Evolutionary conservation across 2,113 vertebrate genomes (phyloP).

Genomic region (Neofelis nebulosa): DNA sequence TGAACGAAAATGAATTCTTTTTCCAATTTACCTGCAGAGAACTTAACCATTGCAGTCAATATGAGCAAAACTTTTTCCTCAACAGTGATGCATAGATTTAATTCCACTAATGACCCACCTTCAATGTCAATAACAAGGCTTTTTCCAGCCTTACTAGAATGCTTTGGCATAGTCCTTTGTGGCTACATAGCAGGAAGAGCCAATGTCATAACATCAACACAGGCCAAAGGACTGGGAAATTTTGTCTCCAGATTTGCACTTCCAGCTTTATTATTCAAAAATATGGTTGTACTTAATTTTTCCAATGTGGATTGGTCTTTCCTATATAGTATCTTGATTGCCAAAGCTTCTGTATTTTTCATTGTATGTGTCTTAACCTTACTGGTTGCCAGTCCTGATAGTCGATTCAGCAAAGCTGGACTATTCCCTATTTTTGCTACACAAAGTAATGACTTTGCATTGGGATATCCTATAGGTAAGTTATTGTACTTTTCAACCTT

Average conservation of each 20-base stretch:
- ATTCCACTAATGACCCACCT: slow-evolving; percentile 77
- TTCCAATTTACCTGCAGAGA: slow-evolving; percentile 72
- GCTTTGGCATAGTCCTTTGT: slow-evolving; percentile 97
- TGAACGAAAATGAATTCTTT: slow-evolving; percentile 84
- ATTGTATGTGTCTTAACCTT: slow-evolving; percentile 93
- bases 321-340: slow-evolving; percentile 94
- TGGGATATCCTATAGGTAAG: slow-evolving; percentile 99
- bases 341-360: slow-evolving; percentile 94
- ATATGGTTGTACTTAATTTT: slow-evolving; percentile 98
- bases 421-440: slow-evolving; percentile 99
- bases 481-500: slow-evolving; percentile 52
- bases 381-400: slow-evolving; percentile 91
- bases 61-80: slow-evolving; percentile 77
- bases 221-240: slow-evolving; percentile 96
- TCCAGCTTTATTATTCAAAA: slow-evolving; percentile 96
- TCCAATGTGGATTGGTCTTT: slow-evolving; percentile 96
- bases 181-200: slow-evolving; percentile 95
- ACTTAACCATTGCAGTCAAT: slow-evolving; percentile 77
- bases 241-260: slow-evolving; percentile 98
- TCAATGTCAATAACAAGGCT: slow-evolving; percentile 96
- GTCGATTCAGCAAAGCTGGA: slow-evolving; percentile 95
- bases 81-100: slow-evolving; percentile 73
- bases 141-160: slow-evolving; percentile 95
- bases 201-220: slow-evolving; percentile 93
- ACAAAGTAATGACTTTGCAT: slow-evolving; percentile 99